phyloP scores from a whole-genome alignment of 2,797 vertebrate species.

The Peromyscus aztecus region DNA sequence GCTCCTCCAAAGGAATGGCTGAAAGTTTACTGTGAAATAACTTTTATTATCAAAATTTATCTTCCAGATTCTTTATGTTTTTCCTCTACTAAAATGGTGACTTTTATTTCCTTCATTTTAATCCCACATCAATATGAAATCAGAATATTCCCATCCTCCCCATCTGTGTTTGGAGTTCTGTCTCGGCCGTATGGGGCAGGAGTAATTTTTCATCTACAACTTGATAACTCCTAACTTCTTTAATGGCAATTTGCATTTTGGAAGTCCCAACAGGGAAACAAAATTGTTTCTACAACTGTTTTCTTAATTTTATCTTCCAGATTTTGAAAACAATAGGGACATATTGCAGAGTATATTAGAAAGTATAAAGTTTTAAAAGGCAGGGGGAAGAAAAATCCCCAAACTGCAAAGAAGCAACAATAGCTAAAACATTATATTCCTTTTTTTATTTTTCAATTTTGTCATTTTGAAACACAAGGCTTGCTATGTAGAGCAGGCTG shows the following conservation, averaged over 20 bases:
- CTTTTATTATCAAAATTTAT: neutral
- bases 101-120: constrained; percentile 19
- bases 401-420: neutral
- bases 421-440: neutral
- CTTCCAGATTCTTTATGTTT: neutral
- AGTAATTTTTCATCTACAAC: constrained; percentile 47
- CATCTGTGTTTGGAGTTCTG: neutral
- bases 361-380: neutral
- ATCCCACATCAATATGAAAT: constrained; percentile 3
- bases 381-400: neutral
- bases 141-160: neutral
- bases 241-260: constrained; percentile 41
- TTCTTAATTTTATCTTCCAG: constrained; percentile 50
- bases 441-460: neutral
- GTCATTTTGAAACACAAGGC: neutral
- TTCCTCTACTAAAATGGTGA: neutral
- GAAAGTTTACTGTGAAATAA: constrained; percentile 6
- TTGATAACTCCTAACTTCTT: constrained; percentile 46
- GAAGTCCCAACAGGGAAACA: constrained; percentile 42
- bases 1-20: neutral
- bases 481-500: neutral
- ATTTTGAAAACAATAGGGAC: constrained; percentile 37
- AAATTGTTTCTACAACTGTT: constrained; percentile 48
- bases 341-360: constrained; percentile 26
- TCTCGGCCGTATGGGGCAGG: neutral